phyloP scores from a whole-genome alignment of 2,113 vertebrate genomes.

The Myotis davidii region DNA sequence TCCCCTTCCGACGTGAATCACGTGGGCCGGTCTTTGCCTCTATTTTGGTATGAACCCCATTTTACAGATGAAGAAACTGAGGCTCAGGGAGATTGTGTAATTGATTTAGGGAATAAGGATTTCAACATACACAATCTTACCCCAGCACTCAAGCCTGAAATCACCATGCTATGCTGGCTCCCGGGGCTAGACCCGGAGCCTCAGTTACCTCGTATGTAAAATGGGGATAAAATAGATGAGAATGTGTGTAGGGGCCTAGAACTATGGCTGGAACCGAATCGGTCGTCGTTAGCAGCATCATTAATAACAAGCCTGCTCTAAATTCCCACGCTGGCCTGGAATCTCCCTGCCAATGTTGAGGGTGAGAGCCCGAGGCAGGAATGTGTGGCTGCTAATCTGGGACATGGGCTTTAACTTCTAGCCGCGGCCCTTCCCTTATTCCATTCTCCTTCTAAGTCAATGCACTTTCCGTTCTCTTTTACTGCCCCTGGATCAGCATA shows the following conservation, averaged over 20 bases:
- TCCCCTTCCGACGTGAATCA: not conserved
- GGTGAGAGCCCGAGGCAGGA: rapidly evolving
- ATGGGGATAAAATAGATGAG: not conserved
- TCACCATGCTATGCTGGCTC: too few species aligned
- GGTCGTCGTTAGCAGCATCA: not conserved
- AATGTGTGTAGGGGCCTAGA: not conserved
- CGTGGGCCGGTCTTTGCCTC: not conserved
- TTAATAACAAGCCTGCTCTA: not conserved
- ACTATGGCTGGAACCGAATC: not conserved
- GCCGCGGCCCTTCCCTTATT: not conserved
- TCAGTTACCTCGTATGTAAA: not conserved
- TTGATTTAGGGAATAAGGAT: too few species aligned
- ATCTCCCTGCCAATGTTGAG: not conserved
- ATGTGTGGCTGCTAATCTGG: not conserved
- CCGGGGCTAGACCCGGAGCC: too few species aligned
- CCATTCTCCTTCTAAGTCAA: not conserved
- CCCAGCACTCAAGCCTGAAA: too few species aligned
- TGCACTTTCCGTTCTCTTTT: not conserved
- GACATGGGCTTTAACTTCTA: not conserved
- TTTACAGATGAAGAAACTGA: too few species aligned
- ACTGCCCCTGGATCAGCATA: not conserved
- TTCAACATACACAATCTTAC: too few species aligned
- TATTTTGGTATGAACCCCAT: too few species aligned
- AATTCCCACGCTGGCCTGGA: not conserved
- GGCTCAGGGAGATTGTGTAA: too few species aligned